These are phyloP conservation scores for Plagiodera versicolora DNA, from an alignment of 2,888 invertebrate species.

Conservation along the genomic window DNA sequence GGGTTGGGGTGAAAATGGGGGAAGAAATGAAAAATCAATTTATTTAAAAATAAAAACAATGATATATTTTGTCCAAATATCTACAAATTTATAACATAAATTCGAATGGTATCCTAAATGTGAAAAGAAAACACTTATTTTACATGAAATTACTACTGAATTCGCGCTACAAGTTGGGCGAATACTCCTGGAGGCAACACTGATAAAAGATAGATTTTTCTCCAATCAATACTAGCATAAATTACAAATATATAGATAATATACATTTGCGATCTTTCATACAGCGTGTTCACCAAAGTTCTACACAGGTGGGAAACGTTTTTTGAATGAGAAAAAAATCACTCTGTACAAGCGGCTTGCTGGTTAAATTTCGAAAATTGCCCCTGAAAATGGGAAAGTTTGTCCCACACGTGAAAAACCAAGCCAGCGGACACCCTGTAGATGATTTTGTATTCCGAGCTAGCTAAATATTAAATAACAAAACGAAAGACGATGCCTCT, in stretches of 20 bases:
- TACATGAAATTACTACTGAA: constrained; percentile 39
- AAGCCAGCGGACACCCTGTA: background rate
- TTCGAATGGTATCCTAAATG: constrained; percentile 44
- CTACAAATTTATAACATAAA: constrained; percentile 52
- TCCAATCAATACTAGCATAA: constrained; percentile 42
- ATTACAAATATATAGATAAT: constrained; percentile 52
- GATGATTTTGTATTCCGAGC: constrained; percentile 33
- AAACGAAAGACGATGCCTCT: constrained; percentile 46
- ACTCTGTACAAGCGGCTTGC: too few species aligned
- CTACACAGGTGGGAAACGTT: background rate
- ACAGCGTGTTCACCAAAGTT: constrained; percentile 20
- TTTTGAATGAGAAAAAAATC: too few species aligned
- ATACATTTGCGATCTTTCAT: constrained; percentile 46
- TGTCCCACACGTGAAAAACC: too few species aligned
- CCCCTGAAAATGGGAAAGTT: too few species aligned
- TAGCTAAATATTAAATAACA: constrained; percentile 51
- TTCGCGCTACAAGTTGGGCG: too few species aligned
- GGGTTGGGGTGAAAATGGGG: too few species aligned
- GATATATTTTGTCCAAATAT: constrained; percentile 49
- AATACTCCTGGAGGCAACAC: constrained; percentile 51
- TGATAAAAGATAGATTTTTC: constrained; percentile 44
- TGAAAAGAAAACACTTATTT: constrained; percentile 49
- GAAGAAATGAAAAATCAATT: constrained; percentile 23
- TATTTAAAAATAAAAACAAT: constrained; percentile 50
- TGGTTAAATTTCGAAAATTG: too few species aligned